phyloP scores from a whole-genome alignment of 1,140 invertebrate genomes.

The Rhopalosiphum padi region DNA sequence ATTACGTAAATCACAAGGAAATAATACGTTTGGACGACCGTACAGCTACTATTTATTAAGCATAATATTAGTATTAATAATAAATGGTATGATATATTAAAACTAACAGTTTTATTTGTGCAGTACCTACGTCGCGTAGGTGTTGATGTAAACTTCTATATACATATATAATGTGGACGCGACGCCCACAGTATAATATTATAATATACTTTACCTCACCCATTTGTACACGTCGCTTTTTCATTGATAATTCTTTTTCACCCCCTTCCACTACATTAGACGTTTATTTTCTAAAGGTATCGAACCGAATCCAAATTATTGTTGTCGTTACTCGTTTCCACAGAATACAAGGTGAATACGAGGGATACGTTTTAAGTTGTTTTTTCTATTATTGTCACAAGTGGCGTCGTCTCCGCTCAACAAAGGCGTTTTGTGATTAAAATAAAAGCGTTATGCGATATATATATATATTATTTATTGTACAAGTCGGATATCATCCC shows the following conservation, averaged over 20 bases:
- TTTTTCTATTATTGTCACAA: background rate
- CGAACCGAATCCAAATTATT: background rate
- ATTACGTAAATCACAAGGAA: background rate
- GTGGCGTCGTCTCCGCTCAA: background rate
- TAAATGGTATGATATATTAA: background rate
- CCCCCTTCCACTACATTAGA: no score
- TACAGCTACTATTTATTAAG: no score
- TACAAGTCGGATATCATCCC: background rate
- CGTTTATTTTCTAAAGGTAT: background rate
- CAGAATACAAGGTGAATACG: background rate
- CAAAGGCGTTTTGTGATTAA: background rate
- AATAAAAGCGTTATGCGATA: background rate
- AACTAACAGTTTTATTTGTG: background rate
- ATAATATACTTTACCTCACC: background rate
- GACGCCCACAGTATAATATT: background rate
- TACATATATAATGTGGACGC: background rate
- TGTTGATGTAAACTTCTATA: background rate
- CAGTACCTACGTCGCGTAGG: background rate
- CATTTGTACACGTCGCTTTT: background rate
- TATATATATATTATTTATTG: background rate
- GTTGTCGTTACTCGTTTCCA: background rate
- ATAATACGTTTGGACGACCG: background rate
- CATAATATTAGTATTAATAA: background rate
- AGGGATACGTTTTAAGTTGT: background rate
- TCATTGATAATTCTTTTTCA: background rate